A percentile compares a stretch with the other conserved stretches of the same genome.
phyloP scores from a whole-genome alignment of 2,113 vertebrate genomes.

The Ictalurus punctatus region DNA sequence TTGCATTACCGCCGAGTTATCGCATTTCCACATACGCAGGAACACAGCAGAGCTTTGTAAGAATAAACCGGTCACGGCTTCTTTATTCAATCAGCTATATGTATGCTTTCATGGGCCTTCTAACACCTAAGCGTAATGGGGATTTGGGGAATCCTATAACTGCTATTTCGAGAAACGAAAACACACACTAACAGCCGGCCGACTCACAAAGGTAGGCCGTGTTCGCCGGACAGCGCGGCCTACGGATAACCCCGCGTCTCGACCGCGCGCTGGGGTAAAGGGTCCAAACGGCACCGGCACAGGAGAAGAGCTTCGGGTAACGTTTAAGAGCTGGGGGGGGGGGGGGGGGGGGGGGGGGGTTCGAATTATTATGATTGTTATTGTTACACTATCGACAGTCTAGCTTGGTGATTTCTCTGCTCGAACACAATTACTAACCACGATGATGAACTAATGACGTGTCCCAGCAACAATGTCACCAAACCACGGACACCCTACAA shows the following conservation, averaged over 20 bases:
- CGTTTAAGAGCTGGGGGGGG: neutral
- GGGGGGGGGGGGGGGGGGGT: no score
- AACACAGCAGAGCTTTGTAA: slow-evolving; percentile 59
- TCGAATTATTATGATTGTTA: neutral
- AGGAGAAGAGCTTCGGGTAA: neutral
- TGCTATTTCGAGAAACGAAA: slow-evolving; percentile 46
- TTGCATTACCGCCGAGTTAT: slow-evolving; percentile 57
- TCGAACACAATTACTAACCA: neutral
- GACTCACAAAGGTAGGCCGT: slow-evolving; percentile 30
- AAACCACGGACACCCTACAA: neutral
- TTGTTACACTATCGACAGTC: neutral
- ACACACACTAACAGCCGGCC: slow-evolving; percentile 14
- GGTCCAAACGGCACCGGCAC: neutral
- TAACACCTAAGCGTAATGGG: slow-evolving; percentile 52
- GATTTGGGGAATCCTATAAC: slow-evolving; percentile 50
- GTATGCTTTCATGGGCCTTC: slow-evolving; percentile 42
- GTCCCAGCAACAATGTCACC: neutral
- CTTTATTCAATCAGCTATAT: slow-evolving; percentile 54
- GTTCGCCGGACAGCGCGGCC: neutral
- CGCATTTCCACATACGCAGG: slow-evolving; percentile 49
- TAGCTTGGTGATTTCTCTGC: neutral
- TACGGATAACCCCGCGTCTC: neutral
- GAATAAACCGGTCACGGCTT: slow-evolving; percentile 48
- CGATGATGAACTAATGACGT: neutral
- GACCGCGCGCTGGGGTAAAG: neutral